Base-by-base conservation (phyloP, 2,888 invertebrate species). In the Drosophila austrosaltans region DNA sequence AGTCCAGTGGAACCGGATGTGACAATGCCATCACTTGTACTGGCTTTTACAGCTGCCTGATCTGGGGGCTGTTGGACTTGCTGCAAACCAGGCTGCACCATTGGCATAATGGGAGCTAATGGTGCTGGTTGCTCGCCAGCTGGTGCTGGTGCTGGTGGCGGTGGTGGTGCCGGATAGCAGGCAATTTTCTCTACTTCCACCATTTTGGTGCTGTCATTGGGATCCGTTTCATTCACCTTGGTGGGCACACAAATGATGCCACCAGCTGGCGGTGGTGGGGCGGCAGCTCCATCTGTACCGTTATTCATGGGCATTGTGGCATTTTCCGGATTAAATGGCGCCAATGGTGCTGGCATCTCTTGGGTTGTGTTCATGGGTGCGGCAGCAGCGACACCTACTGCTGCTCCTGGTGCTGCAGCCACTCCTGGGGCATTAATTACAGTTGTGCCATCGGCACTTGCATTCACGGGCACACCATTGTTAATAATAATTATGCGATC, bases 401-500 rank as follows among this genome's bases (percentile, higher is more conserved):
- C 72, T 1, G 64, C 75, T 12, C 76, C 75, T 12, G 67, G 75
- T 5, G 75, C 79, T 0, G 76, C 81, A 8, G 75, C 69, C 20
- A 36, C 79, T 10, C 74, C 71, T 1, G 48, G 74, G 1, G 66
- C 77, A 40, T 78, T 83, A 3, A 78, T 71, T n/a, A 87, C 77
- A 6, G 84, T 78, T 2, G 81, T 78, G 48, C 82, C 89, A 69
- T 76, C 85, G 53, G 48, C 48, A 48, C 72, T 80, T 60, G 80
- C 81, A 48, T 82, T 87, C 12, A 85, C 82, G 32, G 90, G 88
- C 48, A 88, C 90, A 22, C 92, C 92, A 59, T 91, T 92, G 66
- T 92, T 92, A 20, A 92, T 91, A 16, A 92, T 92, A 3, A 92
- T 91, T n/a, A 92, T 89, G 42, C 90, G 91, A 44, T 82, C 89